phyloP scores from a whole-genome alignment of 2,797 vertebrate species.

The Sebastes flavidus region DNA sequence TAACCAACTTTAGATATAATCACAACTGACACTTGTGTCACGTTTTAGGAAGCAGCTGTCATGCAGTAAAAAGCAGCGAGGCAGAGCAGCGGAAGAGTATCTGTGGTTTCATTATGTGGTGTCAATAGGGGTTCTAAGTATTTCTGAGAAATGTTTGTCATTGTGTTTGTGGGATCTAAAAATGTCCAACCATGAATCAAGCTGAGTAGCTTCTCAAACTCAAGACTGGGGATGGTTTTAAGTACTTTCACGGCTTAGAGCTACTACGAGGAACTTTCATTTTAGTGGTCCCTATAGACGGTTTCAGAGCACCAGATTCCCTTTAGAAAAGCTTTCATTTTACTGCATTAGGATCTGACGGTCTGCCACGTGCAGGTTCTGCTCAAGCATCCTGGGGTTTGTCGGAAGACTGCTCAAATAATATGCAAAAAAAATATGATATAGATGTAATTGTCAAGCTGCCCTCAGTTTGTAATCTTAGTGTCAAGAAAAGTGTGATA shows the following conservation, averaged over 20 bases:
- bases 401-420: background rate
- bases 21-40: background rate
- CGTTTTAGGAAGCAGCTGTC: slow-evolving; percentile 37
- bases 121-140: background rate
- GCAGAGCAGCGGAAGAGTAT: slow-evolving; percentile 1
- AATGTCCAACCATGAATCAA: background rate
- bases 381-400: background rate
- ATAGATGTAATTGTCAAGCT: background rate
- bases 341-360: background rate
- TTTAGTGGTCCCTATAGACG: background rate
- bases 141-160: background rate
- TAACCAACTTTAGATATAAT: background rate
- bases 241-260: background rate
- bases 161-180: slow-evolving; percentile 1
- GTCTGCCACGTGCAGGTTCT: background rate
- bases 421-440: background rate
- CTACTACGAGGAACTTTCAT: background rate
- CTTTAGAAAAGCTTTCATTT: too few relatives aligned
- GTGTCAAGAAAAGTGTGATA: background rate
- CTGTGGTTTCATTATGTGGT: slow-evolving; percentile 18
- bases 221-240: background rate
- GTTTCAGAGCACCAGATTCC: background rate
- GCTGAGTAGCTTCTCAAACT: background rate
- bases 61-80: background rate
- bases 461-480: background rate